A percentile compares a stretch with the other conserved stretches of the same genome.
phyloP scores from a whole-genome alignment of 2,888 invertebrate species.

The Poecilobothrus nobilitatus region DNA sequence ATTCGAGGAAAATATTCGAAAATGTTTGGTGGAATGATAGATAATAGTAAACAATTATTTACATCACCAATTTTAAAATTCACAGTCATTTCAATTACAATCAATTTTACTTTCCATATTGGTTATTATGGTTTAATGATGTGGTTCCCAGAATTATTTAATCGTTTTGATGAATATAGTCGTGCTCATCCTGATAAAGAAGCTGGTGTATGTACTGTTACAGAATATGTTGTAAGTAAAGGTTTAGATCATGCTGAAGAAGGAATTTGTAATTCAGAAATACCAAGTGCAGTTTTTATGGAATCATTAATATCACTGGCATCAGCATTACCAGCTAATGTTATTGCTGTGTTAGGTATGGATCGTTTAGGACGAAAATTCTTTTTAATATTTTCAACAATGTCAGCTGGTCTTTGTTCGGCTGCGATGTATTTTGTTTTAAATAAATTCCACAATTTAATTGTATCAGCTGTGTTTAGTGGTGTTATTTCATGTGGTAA shows the following conservation, averaged over 20 bases:
- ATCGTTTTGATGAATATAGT: constrained; percentile 75
- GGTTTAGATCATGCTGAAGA: constrained; percentile 51
- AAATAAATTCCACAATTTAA: constrained; percentile 72
- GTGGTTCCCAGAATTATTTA: constrained; percentile 95
- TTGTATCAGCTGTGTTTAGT: constrained; percentile 77
- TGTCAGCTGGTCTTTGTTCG: constrained; percentile 75
- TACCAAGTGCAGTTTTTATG: constrained; percentile 71
- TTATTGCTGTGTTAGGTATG: constrained; percentile 74
- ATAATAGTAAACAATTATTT: constrained; percentile 74
- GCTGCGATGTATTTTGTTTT: constrained; percentile 77
- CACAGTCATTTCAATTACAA: constrained; percentile 74
- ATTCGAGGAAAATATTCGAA: constrained; percentile 59
- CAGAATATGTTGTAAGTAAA: constrained; percentile 61
- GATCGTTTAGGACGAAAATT: constrained; percentile 73
- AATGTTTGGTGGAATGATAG: constrained; percentile 68
- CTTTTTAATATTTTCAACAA: constrained; percentile 69
- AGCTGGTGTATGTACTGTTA: constrained; percentile 68
- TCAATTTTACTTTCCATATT: constrained; percentile 89
- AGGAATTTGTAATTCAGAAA: constrained; percentile 58
- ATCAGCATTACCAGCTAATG: constrained; percentile 75
- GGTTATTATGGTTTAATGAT: constrained; percentile 94
- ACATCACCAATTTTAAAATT: constrained; percentile 73
- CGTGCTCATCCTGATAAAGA: constrained; percentile 56
- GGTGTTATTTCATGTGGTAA: constrained; percentile 83
- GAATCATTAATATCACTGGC: constrained; percentile 81